Evolutionary conservation across 2,888 invertebrate genomes (phyloP).

Genomic region (Nomada goodeniana): DNA sequence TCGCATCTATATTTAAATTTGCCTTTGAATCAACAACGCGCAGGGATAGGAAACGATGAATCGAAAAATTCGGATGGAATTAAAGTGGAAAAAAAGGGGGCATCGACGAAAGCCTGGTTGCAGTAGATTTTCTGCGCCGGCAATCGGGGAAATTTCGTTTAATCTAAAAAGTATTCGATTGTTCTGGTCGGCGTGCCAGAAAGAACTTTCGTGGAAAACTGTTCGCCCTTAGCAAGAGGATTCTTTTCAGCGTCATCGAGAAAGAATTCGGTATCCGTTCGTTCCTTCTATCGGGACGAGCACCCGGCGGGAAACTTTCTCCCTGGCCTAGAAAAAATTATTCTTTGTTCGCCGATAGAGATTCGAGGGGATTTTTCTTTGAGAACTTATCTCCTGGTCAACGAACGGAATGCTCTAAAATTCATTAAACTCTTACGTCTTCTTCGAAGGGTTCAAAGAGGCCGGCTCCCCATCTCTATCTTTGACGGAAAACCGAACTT

Average conservation of each 20-base stretch:
- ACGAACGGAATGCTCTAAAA: conserved; percentile 46
- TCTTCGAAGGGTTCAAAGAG: neutral
- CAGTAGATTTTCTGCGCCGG: conserved; percentile 13
- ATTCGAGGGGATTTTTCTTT: conserved; percentile 25
- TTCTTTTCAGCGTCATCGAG: conserved; percentile 38
- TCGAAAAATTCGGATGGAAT: neutral
- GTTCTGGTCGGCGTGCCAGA: conserved; percentile 24
- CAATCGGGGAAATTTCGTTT: conserved; percentile 48
- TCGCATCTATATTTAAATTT: no score
- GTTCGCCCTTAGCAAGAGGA: conserved; percentile 43
- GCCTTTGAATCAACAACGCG: no score
- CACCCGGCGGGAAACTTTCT: neutral
- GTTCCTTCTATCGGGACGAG: conserved; percentile 3
- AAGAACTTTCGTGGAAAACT: conserved; percentile 13
- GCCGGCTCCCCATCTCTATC: neutral
- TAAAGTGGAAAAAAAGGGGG: neutral
- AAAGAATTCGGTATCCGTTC: conserved; percentile 49
- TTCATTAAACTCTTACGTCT: conserved; percentile 58
- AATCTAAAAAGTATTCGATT: conserved; percentile 54
- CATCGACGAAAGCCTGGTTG: conserved; percentile 27
- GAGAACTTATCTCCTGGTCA: conserved; percentile 35
- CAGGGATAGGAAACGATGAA: no score
- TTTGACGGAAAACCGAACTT: conserved; percentile 34
- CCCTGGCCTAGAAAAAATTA: conserved; percentile 30
- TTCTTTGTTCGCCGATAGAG: conserved; percentile 25